Evolutionary conservation across 2,888 invertebrate species (phyloP), one percentile per base, ranked within the genome.

Genomic region (Sarcophaga caerulescens): DNA sequence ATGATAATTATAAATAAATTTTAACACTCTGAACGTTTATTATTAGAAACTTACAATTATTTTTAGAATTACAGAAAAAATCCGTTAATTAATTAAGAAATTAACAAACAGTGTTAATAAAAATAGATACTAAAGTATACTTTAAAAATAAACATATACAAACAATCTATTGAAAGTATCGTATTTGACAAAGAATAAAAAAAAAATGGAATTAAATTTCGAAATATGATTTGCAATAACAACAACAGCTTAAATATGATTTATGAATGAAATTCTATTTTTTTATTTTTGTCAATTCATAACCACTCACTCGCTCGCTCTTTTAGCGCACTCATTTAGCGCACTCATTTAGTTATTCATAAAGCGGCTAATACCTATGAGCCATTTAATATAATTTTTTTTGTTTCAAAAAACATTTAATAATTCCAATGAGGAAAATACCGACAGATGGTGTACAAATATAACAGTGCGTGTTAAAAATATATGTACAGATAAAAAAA

Each of bases 11-110:
- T 1, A 35, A 35, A 35, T 35, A 35, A 35, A 35, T 65, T 65
- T 57, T 25, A 45, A 44, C 44, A 77, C 25, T 25, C 25, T 66
- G 1, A 45, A 17, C 19, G 59, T 59, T 68, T 62, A 69, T 78
- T 23, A 47, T 6, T 17, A 17, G 35, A 35, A 35, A 35, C 35
- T 35, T 35, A 63, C 14, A 19, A 75, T 66, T 73, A 17, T 12
- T 45, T 59, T 47, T 66, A 35, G 35, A 35, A 35, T 35, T 14
- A 10, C 14, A 63, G 52, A 2, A 23, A 25, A 74, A 60, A 73
- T 25, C 17, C 21, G 44, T 52, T 75, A 75, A 71, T 66, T 79
- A 85, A 82, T 85, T 82, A 79, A 76, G 57, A 66, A 63, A 79
- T 79, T 82, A 75, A 47, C 62, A 47, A 0, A 35, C 35, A 78